phyloP scores from a whole-genome alignment of 2,888 invertebrate genomes.

The Platypus cylindrus region DNA sequence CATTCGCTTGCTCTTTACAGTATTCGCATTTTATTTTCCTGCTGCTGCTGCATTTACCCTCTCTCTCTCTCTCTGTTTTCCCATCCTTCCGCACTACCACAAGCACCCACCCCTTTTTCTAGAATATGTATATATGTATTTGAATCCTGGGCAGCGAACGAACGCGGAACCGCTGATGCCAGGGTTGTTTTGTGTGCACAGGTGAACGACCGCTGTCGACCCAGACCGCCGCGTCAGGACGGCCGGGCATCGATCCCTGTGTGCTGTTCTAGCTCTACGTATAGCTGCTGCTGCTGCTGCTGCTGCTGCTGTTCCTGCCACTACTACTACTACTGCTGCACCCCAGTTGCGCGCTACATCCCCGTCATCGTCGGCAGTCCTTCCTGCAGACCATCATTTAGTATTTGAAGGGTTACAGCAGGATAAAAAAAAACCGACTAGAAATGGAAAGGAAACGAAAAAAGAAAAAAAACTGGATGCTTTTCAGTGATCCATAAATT shows the following conservation, averaged over 20 bases:
- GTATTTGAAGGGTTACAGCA: no score
- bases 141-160: no score
- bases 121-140: no score
- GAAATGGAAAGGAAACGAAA: no score
- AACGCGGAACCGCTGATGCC: constrained; percentile 16
- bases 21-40: background rate
- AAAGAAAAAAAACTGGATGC: no score
- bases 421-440: no score
- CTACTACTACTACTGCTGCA: no score
- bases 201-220: constrained; percentile 35
- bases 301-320: no score
- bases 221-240: constrained; percentile 34
- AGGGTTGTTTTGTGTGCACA: constrained; percentile 19
- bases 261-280: no score
- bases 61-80: constrained; percentile 3
- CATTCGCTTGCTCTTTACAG: background rate
- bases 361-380: constrained; percentile 3
- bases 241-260: constrained; percentile 29
- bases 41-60: constrained; percentile 1
- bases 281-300: no score
- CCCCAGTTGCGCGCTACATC: constrained; percentile 20
- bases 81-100: background rate
- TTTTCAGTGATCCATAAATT: no score
- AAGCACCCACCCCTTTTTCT: no score
- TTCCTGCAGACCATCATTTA: constrained; percentile 10